Evolutionary conservation across 2,797 vertebrate genomes (phyloP).

Genomic region (Tragelaphus oryx): DNA sequence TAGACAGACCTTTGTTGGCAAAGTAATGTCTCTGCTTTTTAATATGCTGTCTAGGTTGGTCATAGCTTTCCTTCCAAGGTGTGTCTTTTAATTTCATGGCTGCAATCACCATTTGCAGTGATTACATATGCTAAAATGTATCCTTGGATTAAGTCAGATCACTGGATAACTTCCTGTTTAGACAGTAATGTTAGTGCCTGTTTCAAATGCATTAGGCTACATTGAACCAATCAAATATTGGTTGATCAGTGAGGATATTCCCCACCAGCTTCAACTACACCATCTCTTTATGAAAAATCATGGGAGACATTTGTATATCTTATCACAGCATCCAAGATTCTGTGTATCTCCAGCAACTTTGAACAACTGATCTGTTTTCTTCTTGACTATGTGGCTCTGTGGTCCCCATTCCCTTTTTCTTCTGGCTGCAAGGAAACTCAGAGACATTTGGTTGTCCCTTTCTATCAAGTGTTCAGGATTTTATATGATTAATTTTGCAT

Average conservation of each 20-base stretch:
- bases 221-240: neutral
- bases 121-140: conserved; percentile 5
- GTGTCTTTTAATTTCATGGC: neutral
- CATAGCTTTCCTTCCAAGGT: neutral
- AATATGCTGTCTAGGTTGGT: neutral
- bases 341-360: neutral
- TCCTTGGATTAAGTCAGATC: conserved; percentile 2
- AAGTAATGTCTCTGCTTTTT: neutral
- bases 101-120: neutral
- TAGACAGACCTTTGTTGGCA: neutral
- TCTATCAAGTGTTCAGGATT: neutral
- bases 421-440: neutral
- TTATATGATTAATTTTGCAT: neutral
- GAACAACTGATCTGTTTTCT: neutral
- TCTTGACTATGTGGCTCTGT: neutral
- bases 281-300: neutral
- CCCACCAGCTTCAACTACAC: too few relatives aligned
- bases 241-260: neutral
- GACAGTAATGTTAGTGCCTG: neutral
- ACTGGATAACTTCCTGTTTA: neutral
- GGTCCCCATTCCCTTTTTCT: neutral
- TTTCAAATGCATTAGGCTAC: neutral
- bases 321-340: neutral
- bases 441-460: neutral
- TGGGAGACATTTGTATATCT: neutral